These are phyloP conservation scores for Brachionichthys hirsutus DNA, from an alignment of 2,113 vertebrate species.

Conservation along the genomic window DNA sequence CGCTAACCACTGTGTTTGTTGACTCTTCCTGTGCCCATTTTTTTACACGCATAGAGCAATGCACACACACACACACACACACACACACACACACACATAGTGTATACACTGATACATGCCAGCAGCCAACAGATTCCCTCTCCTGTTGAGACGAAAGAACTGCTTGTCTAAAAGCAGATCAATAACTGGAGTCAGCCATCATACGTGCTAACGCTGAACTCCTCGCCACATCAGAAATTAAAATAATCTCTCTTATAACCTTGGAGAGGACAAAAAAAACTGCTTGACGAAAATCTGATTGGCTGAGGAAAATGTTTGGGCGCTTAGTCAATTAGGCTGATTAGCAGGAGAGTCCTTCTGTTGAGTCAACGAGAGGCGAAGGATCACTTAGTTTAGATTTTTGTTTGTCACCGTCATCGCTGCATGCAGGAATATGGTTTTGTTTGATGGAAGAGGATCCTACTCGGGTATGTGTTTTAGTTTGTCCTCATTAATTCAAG, in stretches of 20 bases:
- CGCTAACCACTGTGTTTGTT: too few species aligned
- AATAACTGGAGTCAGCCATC: too few species aligned
- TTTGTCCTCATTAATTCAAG: not conserved
- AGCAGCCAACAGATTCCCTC: too few species aligned
- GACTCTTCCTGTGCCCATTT: too few species aligned
- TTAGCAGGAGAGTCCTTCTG: constrained; percentile 59
- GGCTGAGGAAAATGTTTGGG: constrained; percentile 42
- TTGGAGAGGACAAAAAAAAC: not conserved
- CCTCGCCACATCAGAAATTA: not conserved
- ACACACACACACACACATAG: too few species aligned
- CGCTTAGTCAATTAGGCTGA: constrained; percentile 73
- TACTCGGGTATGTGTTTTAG: constrained; percentile 69
- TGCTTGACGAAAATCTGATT: constrained; percentile 57
- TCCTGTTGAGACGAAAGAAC: too few species aligned
- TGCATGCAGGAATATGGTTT: constrained; percentile 70
- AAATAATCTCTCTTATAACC: constrained; percentile 1
- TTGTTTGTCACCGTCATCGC: constrained; percentile 48
- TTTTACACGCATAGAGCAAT: too few species aligned
- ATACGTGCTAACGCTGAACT: not conserved
- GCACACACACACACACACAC: too few species aligned
- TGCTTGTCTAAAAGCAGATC: too few species aligned
- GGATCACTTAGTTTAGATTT: constrained; percentile 45
- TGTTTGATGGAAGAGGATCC: constrained; percentile 71
- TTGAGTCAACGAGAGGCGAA: constrained; percentile 44
- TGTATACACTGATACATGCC: too few species aligned